These are phyloP conservation scores for Mirza zaza DNA, from an alignment of 2,113 vertebrate species.

Conservation along the genomic window DNA sequence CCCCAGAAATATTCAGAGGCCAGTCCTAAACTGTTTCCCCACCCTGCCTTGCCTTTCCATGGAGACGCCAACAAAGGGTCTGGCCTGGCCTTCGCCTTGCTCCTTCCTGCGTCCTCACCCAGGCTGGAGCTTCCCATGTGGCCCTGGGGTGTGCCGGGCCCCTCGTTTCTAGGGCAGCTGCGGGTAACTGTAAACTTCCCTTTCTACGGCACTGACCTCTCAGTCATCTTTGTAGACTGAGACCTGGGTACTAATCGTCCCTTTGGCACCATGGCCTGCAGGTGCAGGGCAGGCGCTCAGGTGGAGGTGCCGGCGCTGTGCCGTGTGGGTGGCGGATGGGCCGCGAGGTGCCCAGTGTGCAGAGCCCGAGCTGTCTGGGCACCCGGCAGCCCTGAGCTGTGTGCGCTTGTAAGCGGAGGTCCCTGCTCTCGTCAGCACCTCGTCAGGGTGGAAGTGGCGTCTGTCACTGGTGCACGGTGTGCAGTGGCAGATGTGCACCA, in stretches of 20 bases:
- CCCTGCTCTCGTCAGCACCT: accelerated
- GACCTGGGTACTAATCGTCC: accelerated
- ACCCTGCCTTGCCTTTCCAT: accelerated
- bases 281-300: not conserved
- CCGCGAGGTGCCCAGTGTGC: not conserved
- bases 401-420: accelerated
- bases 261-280: accelerated
- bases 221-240: not conserved
- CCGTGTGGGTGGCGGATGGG: accelerated
- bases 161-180: not conserved
- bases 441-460: accelerated
- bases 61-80: accelerated
- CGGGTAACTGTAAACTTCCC: not conserved
- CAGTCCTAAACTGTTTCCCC: accelerated
- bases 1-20: no score
- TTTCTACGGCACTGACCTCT: not conserved
- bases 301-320: accelerated
- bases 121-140: not conserved
- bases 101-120: not conserved
- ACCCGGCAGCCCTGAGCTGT: accelerated
- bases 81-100: accelerated
- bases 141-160: accelerated
- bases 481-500: accelerated
- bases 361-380: not conserved
- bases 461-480: accelerated